Base-by-base conservation (phyloP, 2,113 vertebrate species). In the Gasterosteus aculeatus region DNA sequence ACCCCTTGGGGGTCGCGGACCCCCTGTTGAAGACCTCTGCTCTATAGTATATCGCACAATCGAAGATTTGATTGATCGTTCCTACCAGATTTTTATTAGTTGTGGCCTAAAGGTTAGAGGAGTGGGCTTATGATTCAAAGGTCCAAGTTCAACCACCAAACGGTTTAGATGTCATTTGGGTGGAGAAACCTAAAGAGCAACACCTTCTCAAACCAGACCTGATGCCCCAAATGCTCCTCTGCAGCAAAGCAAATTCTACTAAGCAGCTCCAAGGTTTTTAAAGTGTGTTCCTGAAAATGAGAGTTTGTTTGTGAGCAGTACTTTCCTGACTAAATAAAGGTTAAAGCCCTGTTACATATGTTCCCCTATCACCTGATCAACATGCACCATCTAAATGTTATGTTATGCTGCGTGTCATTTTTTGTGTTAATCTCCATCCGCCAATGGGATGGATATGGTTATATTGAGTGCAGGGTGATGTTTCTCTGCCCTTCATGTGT, bases 401-500 rank as follows among this genome's bases (percentile, higher is more conserved):
- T n/a, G 1, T 39, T 5, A 35, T 56, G 35, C 41, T 47, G 14
- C 14, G 29, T 41, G 31, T 33, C 12, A 16, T 54, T 56, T 7
- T 64, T 44, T 35, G n/a, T 58, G 31, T 63, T 22, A 31, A 33
- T 42, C 5, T 46, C 15, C 19, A 11, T 61, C 29, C 11, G 22
- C 54, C 12, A 63, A 35, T 63, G 46, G 71, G 19, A 66, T 70
- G 18, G 22, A 46, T 60, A 16, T 72, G 68, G 31, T 22, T 56
- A 1, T 56, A 33, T 49, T 12, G 16, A 39, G 10, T 26, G 14
- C 22, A n/a, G 7, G 33, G 61, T 9, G 16, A 73, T 31, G n/a
- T 41, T 10, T 53, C 10, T 77, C 33, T 68, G 16, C 14, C 2
- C 6, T 46, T 51, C 18, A 69, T 61, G 69, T 63, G 44, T 57